Conservation (phyloP, 2,888 invertebrate genomes). For the Mesoligia furuncula region DNA sequence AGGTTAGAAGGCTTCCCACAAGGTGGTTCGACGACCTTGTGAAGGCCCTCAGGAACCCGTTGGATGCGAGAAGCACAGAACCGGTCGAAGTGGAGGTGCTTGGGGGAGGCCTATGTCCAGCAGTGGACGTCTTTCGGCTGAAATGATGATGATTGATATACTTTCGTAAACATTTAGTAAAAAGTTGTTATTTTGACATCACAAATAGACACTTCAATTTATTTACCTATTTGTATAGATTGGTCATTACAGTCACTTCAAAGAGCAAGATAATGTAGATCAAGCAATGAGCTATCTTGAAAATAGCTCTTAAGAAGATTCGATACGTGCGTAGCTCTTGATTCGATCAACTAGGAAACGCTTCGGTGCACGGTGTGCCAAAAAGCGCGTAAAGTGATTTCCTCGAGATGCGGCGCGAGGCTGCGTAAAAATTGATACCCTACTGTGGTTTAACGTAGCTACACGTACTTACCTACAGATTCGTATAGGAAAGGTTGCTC, state of each 20-base stretch:
- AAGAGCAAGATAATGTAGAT: neutral
- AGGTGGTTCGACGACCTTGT: too few relatives aligned
- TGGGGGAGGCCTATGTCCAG: too few relatives aligned
- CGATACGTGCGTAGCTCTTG: conserved; percentile 32
- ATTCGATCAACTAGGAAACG: conserved; percentile 39
- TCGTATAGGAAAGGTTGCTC: neutral
- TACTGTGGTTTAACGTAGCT: neutral
- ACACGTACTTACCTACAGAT: neutral
- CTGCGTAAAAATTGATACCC: conserved; percentile 38
- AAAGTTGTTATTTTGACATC: neutral
- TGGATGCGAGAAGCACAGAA: too few relatives aligned
- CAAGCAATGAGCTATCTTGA: conserved; percentile 2
- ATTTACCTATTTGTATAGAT: neutral
- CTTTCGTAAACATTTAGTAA: too few relatives aligned
- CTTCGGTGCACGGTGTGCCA: conserved; percentile 20
- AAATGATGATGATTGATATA: too few relatives aligned
- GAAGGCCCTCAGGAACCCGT: too few relatives aligned
- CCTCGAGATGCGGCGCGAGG: conserved; percentile 7
- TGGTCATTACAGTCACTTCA: neutral
- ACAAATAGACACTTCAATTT: neutral
- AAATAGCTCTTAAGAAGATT: conserved; percentile 28
- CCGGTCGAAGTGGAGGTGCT: too few relatives aligned
- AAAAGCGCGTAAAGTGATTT: conserved; percentile 47
- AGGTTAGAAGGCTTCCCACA: too few relatives aligned
- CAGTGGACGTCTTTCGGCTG: too few relatives aligned